Percentiles rank a stretch among this genome's conserved stretches.
These are phyloP conservation scores for Ptilorrhoa leucosticta DNA, from an alignment of 2,113 vertebrate genomes.

Conservation along the genomic window DNA sequence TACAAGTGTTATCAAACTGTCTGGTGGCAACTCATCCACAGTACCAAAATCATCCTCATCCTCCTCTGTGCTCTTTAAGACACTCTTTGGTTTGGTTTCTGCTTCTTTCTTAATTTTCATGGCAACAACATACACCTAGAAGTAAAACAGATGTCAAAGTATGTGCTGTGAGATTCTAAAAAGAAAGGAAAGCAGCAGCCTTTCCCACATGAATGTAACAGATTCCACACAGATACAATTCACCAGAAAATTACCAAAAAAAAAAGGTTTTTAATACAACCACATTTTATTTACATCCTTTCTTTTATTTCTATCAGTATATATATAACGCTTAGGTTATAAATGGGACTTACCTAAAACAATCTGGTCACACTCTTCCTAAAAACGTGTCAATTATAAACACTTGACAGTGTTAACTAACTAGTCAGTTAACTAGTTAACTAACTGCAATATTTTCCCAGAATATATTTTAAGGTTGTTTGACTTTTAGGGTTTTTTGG, in stretches of 20 bases:
- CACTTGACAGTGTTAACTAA: background rate
- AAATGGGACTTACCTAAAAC: background rate
- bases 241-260: background rate
- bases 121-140: slow-evolving; percentile 92
- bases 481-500: background rate
- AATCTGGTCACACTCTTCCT: background rate
- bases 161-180: background rate
- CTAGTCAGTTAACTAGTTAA: background rate
- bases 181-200: background rate
- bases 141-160: background rate
- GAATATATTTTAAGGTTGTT: background rate
- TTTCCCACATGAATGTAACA: background rate
- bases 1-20: slow-evolving; percentile 93
- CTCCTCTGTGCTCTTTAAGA: slow-evolving; percentile 78
- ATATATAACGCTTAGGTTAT: background rate
- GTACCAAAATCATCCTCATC: slow-evolving; percentile 83
- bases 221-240: background rate
- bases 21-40: slow-evolving; percentile 86
- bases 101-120: slow-evolving; percentile 98
- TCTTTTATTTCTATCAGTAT: background rate
- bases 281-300: background rate
- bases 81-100: slow-evolving; percentile 77
- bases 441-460: background rate
- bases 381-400: background rate
- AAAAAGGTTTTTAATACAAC: background rate